phyloP scores from a whole-genome alignment of 2,113 vertebrate species.

The Bucco capensis region DNA sequence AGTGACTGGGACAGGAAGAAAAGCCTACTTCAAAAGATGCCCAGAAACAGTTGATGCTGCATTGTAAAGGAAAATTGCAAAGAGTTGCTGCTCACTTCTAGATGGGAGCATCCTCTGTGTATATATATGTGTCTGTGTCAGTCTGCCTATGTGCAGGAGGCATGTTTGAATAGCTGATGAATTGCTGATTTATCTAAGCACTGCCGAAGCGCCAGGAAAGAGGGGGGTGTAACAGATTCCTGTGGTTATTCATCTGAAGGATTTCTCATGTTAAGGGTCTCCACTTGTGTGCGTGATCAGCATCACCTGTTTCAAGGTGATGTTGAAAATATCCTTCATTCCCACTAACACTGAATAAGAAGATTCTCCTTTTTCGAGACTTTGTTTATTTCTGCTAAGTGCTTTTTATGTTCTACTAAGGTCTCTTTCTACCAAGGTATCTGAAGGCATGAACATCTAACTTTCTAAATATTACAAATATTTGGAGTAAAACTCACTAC shows the following conservation, averaged over 20 bases:
- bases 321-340: not conserved
- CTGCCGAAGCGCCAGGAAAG: not conserved
- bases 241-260: not conserved
- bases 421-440: not conserved
- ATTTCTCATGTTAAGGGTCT: not conserved
- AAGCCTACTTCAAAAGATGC: not conserved
- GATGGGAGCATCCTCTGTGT: not conserved
- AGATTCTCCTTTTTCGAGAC: not conserved
- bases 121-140: accelerated
- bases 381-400: not conserved
- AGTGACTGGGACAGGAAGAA: not conserved
- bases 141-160: not conserved
- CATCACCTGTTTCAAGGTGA: not conserved
- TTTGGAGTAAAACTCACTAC: not conserved
- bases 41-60: not conserved
- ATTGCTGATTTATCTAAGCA: not conserved
- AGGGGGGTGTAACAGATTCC: not conserved
- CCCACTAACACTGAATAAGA: not conserved
- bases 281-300: not conserved
- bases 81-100: not conserved
- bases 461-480: not conserved
- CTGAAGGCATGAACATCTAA: not conserved
- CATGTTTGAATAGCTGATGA: not conserved
- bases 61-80: not conserved
- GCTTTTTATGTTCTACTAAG: not conserved